Conservation (phyloP, 2,113 vertebrate genomes). For the Clarias macrocephalus region DNA sequence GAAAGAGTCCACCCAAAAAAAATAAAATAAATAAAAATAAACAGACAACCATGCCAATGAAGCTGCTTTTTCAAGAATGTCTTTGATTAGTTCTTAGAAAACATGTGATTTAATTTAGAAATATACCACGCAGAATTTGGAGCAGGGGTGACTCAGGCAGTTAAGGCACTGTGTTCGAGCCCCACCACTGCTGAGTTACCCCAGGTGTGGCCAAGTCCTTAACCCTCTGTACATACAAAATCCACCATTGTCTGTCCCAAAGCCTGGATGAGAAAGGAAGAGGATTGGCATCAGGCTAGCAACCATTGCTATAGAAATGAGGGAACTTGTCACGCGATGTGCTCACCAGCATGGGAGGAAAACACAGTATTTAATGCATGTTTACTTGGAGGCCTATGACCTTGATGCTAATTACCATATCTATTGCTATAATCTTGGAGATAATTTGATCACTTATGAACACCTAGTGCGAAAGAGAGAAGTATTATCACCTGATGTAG, state of each 20-base stretch:
- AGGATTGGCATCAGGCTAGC: too few species aligned
- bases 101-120: background rate
- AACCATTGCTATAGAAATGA: too few species aligned
- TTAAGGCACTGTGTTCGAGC: too few species aligned
- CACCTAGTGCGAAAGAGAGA: background rate
- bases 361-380: background rate
- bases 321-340: too few species aligned
- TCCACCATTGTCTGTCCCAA: too few species aligned
- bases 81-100: background rate
- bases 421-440: background rate
- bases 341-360: too few species aligned
- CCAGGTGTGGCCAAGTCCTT: too few species aligned
- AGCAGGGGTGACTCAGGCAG: too few species aligned
- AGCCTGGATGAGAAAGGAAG: too few species aligned
- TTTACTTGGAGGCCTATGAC: background rate
- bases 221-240: too few species aligned
- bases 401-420: background rate
- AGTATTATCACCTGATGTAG: background rate
- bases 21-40: background rate
- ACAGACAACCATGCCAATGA: background rate
- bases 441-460: background rate
- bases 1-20: background rate
- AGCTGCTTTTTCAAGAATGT: background rate
- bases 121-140: background rate
- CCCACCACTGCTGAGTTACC: too few species aligned